phyloP scores from a whole-genome alignment of 92 coral and sea anemone genomes.

The Epizoanthus scotinus region DNA sequence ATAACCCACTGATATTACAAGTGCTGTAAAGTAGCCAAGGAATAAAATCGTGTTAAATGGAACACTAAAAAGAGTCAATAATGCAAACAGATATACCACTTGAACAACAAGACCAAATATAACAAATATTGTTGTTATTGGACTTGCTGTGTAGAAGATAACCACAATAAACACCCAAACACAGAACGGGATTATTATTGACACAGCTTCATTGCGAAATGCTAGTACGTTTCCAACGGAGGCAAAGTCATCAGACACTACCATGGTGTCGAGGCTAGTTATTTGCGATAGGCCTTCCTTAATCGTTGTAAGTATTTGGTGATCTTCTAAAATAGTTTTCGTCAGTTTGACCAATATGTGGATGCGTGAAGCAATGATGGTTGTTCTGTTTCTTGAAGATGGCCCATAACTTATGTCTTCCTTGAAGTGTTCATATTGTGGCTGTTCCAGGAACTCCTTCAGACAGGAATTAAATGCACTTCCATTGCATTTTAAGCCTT shows the following conservation, averaged over 20 bases:
- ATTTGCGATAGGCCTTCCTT: constrained; percentile 15
- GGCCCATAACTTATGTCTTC: constrained; percentile 18
- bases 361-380: constrained; percentile 29
- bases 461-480: constrained; percentile 15
- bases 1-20: constrained; percentile 34
- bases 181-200: constrained; percentile 31
- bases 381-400: constrained; percentile 10
- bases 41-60: constrained; percentile 46
- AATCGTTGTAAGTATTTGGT: constrained; percentile 23
- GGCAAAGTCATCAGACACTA: constrained; percentile 16
- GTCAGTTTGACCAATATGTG: constrained; percentile 8
- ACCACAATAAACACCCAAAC: constrained; percentile 22
- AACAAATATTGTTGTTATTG: constrained; percentile 28
- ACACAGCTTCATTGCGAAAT: constrained; percentile 22
- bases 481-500: constrained; percentile 17
- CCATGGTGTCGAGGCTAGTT: constrained; percentile 1
- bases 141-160: constrained; percentile 40
- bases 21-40: constrained; percentile 39
- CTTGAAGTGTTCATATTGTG: neutral
- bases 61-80: constrained; percentile 44
- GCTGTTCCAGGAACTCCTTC: constrained; percentile 16
- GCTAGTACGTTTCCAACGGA: constrained; percentile 39
- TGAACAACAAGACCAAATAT: constrained; percentile 46
- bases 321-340: neutral
- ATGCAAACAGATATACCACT: constrained; percentile 53